These are phyloP conservation scores for Typhlichthys eigenmanni DNA, from an alignment of 2,797 vertebrate genomes.

Conservation along the genomic window DNA sequence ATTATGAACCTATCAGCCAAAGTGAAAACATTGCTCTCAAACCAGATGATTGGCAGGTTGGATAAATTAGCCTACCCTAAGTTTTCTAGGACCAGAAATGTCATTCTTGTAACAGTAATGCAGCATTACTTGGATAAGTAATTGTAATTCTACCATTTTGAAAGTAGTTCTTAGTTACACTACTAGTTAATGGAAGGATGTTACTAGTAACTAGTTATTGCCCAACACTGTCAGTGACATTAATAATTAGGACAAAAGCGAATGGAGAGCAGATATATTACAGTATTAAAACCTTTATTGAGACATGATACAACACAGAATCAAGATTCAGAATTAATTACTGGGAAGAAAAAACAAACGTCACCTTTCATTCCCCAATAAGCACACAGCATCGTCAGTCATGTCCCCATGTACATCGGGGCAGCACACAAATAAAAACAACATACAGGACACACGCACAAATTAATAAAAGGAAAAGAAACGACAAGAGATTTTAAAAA, in stretches of 20 bases:
- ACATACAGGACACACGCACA: constrained; percentile 38
- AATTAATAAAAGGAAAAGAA: constrained; percentile 41
- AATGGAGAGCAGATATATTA: constrained; percentile 43
- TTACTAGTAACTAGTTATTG: neutral
- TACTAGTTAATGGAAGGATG: no score
- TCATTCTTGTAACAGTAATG: no score
- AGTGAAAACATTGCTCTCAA: no score
- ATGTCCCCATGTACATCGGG: constrained; percentile 62
- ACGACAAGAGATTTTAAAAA: constrained; percentile 33
- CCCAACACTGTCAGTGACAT: neutral
- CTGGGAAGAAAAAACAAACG: constrained; percentile 51
- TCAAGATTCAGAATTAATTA: constrained; percentile 77
- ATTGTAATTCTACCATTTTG: no score
- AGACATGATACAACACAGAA: constrained; percentile 79
- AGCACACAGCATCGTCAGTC: constrained; percentile 67
- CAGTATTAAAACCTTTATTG: constrained; percentile 82
- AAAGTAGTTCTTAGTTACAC: no score
- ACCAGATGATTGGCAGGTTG: no score
- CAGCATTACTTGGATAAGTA: no score
- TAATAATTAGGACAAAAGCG: neutral
- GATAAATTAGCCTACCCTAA: no score
- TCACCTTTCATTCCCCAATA: constrained; percentile 61
- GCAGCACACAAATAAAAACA: constrained; percentile 61
- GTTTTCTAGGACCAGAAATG: no score
- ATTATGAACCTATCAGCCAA: no score